Evolutionary conservation across 2,113 vertebrate species (phyloP), one percentile per base, ranked within the genome.

Genomic region (Dendropsophus ebraccatus): DNA sequence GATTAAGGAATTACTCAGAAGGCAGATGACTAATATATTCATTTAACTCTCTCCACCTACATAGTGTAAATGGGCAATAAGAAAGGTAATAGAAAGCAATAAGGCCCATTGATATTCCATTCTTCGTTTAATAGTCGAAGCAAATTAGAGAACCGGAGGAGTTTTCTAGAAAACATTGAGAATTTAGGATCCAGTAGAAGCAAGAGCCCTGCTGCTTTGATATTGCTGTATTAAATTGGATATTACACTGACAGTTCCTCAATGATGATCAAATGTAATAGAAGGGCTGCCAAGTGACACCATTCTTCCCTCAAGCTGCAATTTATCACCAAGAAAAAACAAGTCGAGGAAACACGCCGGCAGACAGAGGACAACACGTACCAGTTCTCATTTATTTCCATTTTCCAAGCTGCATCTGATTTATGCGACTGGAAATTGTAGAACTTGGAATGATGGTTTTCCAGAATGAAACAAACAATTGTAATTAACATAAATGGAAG

Each of bases 251-350:
- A 80, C 32, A 16, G 52, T 35, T 60, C n/a, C 35, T 16, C 77
- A 37, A 37, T 60, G 52, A 80, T 56, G 52, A 41, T 80, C 50
- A 77, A 54, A 45, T 54, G 49, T 77, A 77, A 54, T 54, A 77
- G 75, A 77, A 25, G 28, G 21, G 75, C 75, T 77, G 75, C 75
- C 75, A 77, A 77, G 75, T 77, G 49, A 77, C 75, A 30, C 37
- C 75, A 77, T 54, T 35, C 75, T 35, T 54, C 50, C 75, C 30
- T 77, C 49, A 35, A 77, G 75, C 49, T 77, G 75, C 41, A 52
- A 77, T 77, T 77, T 77, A 77, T 77, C 37, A 54, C 49, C 21
- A 21, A 54, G 75, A 32, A 49, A 77, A 54, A 54, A 77, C 75
- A 77, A 54, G 75, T 25, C 54, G 35, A 77, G 49, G 50, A 77